A percentile compares a stretch with the other conserved stretches of the same genome.
These are phyloP conservation scores for Lycopodina hypogea DNA, from an alignment of 37 sponge, comb jelly and placozoan species.

Conservation along the genomic window DNA sequence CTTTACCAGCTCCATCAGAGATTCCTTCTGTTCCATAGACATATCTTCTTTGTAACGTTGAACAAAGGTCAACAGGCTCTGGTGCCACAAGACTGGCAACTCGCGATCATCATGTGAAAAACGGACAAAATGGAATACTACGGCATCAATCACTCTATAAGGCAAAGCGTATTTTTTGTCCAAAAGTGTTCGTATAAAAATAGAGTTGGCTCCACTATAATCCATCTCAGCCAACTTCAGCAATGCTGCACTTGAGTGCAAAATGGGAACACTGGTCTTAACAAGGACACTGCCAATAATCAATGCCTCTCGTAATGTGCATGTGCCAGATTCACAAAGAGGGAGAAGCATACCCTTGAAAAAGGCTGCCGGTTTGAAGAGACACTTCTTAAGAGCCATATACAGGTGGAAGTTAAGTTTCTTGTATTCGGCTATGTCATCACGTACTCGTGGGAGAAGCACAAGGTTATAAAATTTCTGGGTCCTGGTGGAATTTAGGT, in stretches of 20 bases:
- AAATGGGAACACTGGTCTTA: constrained; percentile 85
- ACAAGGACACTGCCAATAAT: constrained; percentile 90
- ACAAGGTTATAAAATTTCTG: constrained; percentile 94
- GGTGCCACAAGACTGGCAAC: constrained; percentile 97
- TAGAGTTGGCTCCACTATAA: constrained; percentile 90
- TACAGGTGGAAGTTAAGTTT: constrained; percentile 95
- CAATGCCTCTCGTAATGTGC: constrained; percentile 94
- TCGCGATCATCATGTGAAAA: constrained; percentile 65
- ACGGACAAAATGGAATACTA: constrained; percentile 80
- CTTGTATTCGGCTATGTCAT: constrained; percentile 96
- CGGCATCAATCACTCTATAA: constrained; percentile 87
- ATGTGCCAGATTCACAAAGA: constrained; percentile 83
- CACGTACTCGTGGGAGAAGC: constrained; percentile 90
- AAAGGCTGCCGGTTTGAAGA: constrained; percentile 97
- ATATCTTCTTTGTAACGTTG: constrained; percentile 95
- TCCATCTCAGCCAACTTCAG: constrained; percentile 97
- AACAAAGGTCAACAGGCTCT: constrained; percentile 85
- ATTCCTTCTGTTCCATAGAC: constrained; percentile 91
- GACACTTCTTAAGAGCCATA: constrained; percentile 90
- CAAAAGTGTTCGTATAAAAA: constrained; percentile 90
- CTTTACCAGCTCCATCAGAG: constrained; percentile 72
- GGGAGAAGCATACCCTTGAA: constrained; percentile 97
- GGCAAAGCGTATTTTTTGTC: constrained; percentile 98
- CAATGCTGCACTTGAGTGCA: constrained; percentile 93
- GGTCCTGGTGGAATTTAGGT: constrained; percentile 74